phyloP scores from a whole-genome alignment of 2,797 vertebrate genomes.

The Neopelma chrysocephalum region DNA sequence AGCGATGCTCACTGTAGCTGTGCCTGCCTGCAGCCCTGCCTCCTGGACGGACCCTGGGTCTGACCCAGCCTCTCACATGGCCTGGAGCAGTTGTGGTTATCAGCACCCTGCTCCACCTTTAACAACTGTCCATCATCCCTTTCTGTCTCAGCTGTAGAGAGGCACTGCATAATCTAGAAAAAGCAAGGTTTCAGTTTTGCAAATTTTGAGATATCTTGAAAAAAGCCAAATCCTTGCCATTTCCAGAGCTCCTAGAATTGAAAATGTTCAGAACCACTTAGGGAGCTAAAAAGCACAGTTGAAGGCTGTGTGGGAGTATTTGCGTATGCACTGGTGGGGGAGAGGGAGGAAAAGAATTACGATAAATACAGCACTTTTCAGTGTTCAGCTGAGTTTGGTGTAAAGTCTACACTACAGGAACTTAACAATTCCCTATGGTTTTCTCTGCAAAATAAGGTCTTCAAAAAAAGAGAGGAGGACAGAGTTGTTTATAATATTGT shows the following conservation, averaged over 20 bases:
- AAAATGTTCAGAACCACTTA: constrained; percentile 9
- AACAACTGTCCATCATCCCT: not conserved
- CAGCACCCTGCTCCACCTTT: not conserved
- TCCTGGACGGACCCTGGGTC: too few species aligned
- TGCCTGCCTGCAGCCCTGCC: not conserved
- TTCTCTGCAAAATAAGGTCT: not conserved
- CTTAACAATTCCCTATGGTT: not conserved
- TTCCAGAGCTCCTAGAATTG: not conserved
- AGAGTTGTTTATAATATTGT: not conserved
- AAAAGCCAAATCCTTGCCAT: not conserved
- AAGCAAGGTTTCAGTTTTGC: not conserved
- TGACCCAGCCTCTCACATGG: rapidly evolving
- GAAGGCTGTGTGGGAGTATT: constrained; percentile 42
- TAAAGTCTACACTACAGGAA: not conserved
- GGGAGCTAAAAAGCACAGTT: constrained; percentile 12
- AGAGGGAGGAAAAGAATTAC: constrained; percentile 1
- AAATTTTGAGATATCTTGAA: not conserved
- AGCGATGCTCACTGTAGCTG: rapidly evolving
- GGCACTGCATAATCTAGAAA: not conserved
- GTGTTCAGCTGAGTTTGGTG: not conserved
- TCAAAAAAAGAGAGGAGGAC: not conserved
- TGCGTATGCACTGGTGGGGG: not conserved
- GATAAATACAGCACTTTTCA: constrained; percentile 13
- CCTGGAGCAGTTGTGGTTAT: not conserved
- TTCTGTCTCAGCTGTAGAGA: not conserved